Base-by-base conservation (phyloP, 53 echinoderm and acorn worm genomes). In the Crossaster papposus region DNA sequence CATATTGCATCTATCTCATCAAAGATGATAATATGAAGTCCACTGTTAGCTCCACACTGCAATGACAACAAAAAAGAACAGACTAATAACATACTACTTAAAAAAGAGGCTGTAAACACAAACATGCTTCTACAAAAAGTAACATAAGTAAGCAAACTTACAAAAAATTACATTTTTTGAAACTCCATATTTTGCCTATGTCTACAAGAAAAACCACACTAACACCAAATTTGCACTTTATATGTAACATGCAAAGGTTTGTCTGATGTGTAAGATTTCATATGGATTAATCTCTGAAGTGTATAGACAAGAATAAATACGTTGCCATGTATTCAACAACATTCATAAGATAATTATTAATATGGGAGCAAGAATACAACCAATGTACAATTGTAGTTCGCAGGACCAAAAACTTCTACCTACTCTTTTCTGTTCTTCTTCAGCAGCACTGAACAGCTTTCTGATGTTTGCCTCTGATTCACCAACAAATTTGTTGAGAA, bases 1-100 rank as follows among this genome's bases (percentile, higher is more conserved):
- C 98, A 97, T 31, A 97, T 97, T 73, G 98, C 98, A 89, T 97
- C 98, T 78, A 97, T 97, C 85, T 97, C 98, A 97, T 97, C 98
- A 92, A 97, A 96, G 54, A 97, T 96, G 33, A 97, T 92, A 54
- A 97, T 97, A 75, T 97, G 98, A 23, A 97, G 91, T 81, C 98
- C 98, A 80, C 96, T 96, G 80, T 97, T 97, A 37, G 77, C 88
- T 44, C 97, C 97, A 88, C 94, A 92, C 97, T 97, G 91, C 11
- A 80, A 81, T 2, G 58, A 70, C 36, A 79, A 23, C 50, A 85
- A 70, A 58, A 53, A 6, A 54, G 24, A 54, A 32, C n/a, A 33
- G 8, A 78, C 8, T 36, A 4, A 78, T 78, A 9, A 44, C 44
- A 44, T 44, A 44, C 44, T 44, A 44, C 44, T 9, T 5, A 44